Percentiles rank a stretch among this genome's conserved stretches.
These are phyloP conservation scores for Ashinkailepas kermadecensis DNA, from an alignment of 2,888 invertebrate species.

Conservation along the genomic window DNA sequence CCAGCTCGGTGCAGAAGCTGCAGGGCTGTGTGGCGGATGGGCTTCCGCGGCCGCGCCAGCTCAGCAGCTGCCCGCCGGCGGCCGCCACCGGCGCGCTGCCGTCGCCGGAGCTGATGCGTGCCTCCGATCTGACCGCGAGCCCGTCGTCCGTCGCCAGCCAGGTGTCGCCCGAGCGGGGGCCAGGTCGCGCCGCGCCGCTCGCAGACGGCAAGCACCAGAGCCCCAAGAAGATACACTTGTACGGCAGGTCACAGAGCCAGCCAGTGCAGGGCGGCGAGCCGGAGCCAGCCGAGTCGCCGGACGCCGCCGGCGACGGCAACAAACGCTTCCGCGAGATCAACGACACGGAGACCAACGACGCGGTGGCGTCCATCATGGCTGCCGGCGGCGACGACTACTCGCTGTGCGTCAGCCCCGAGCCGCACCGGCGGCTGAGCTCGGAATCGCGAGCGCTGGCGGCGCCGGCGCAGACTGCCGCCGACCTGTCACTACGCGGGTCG, in stretches of 20 bases:
- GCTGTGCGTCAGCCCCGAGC: slow-evolving; percentile 1
- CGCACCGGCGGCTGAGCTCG: neutral
- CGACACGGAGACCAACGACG: slow-evolving; percentile 4
- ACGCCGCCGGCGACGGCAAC: neutral
- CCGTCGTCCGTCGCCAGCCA: no score
- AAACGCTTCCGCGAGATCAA: slow-evolving; percentile 19
- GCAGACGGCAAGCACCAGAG: neutral
- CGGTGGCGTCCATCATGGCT: slow-evolving; percentile 18
- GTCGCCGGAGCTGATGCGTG: neutral
- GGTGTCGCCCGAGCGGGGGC: neutral
- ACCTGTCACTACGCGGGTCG: neutral
- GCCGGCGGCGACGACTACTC: neutral
- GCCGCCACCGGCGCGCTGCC: neutral
- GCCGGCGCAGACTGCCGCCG: neutral
- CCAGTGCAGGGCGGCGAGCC: neutral
- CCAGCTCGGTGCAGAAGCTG: neutral
- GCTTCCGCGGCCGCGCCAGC: neutral
- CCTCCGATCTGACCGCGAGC: neutral
- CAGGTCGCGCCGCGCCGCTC: neutral
- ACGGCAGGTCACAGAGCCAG: neutral
- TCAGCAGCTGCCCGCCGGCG: neutral
- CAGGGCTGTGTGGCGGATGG: neutral
- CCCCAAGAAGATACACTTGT: slow-evolving; percentile 15
- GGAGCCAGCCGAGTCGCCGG: neutral
- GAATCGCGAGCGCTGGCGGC: neutral